phyloP scores from a whole-genome alignment of 2,888 invertebrate species.

The Harpalus rufipes region DNA sequence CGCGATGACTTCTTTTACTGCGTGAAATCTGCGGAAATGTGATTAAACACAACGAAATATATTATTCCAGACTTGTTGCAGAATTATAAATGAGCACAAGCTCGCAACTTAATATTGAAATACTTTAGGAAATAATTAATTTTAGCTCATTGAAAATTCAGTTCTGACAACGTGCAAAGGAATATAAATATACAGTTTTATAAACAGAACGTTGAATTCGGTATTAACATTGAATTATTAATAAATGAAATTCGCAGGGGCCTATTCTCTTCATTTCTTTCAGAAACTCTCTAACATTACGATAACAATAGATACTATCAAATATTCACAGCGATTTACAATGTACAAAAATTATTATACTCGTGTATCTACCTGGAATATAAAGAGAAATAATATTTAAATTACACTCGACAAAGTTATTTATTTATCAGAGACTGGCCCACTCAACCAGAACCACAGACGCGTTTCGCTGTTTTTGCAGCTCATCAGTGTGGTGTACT shows the following conservation, averaged over 20 bases:
- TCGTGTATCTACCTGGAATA: not conserved
- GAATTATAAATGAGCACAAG: slow-evolving; percentile 20
- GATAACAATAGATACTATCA: not conserved
- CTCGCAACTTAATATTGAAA: slow-evolving; percentile 35
- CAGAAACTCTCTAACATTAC: not conserved
- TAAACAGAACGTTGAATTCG: slow-evolving; percentile 38
- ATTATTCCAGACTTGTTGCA: slow-evolving; percentile 23
- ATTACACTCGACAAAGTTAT: too few species aligned
- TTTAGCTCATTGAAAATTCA: slow-evolving; percentile 37
- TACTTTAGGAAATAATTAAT: slow-evolving; percentile 44
- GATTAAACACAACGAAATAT: slow-evolving; percentile 20
- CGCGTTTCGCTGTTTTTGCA: too few species aligned
- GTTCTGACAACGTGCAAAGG: slow-evolving; percentile 20
- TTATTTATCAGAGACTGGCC: too few species aligned
- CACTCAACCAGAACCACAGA: too few species aligned
- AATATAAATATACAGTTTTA: slow-evolving; percentile 37
- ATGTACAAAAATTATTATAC: not conserved
- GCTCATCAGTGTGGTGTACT: too few species aligned
- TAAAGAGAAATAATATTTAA: not conserved
- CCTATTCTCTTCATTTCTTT: not conserved
- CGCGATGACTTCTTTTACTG: slow-evolving; percentile 23
- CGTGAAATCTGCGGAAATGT: slow-evolving; percentile 15
- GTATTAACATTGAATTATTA: slow-evolving; percentile 31
- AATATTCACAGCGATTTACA: not conserved
- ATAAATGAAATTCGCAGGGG: slow-evolving; percentile 38